Evolutionary conservation across 2,113 vertebrate genomes (phyloP), one percentile per base, ranked within the genome.

Genomic region (Perca flavescens): DNA sequence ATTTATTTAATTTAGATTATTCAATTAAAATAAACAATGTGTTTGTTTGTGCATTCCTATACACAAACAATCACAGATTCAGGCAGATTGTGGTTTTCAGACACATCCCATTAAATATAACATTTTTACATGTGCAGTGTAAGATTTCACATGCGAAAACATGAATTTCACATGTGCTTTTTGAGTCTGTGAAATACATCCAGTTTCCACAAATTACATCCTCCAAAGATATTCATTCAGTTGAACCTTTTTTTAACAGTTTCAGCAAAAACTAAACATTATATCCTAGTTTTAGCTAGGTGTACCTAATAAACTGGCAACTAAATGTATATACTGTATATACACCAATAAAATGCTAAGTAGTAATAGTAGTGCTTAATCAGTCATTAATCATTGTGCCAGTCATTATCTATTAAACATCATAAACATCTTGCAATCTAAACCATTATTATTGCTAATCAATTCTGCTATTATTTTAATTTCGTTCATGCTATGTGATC

Each of bases 391-490:
- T 31, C 57, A 34, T 21, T 28, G 16, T 61, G 6, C 46, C 58
- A 31, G 22, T 53, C 58, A 17, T 31, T 67, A 17, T 49, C 54
- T 43, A 47, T 73, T 34, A 34, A 34, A 34, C 34, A 6, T 34
- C 34, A 34, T 68, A 73, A 66, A 80, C 14, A 68, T 82, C 40
- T 28, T 63, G 63, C 19, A 34, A 74, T 77, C 28, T 19, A 82
- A 69, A 67, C 64, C 65, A 47, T 57, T 78, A 66, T 71, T 75
- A 66, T 52, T 78, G 36, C 58, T 60, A 15, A 56, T 79, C 22
- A 66, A 40, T 43, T 62, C 10, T 50, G 14, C 62, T 3, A n/a
- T 17, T 57, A 22, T 76, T 71, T 83, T 40, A 63, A 81, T 81
- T 22, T 57, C 49, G 6, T 74, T 21, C 52, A 58, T 1, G 52